A percentile compares a stretch with the other conserved stretches of the same genome.
Evolutionary conservation across 2,797 vertebrate genomes (phyloP).

Genomic region (Pipistrellus kuhlii): DNA sequence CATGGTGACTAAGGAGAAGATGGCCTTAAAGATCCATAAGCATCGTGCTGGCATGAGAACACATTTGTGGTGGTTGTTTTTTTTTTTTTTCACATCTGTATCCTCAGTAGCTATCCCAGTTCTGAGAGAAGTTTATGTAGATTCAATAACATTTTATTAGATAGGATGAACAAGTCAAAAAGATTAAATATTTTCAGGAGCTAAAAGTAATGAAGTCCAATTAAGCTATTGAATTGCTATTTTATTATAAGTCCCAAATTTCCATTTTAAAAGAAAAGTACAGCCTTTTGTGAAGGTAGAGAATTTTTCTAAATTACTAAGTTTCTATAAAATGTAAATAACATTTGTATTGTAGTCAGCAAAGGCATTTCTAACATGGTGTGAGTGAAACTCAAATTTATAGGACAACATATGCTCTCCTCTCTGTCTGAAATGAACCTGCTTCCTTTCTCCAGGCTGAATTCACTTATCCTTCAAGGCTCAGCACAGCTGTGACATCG

Average conservation of each 20-base stretch:
- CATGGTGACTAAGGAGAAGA: not conserved
- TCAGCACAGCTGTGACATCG: not conserved
- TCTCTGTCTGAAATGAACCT: conserved; percentile 14
- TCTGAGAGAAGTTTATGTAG: not conserved
- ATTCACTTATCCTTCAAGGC: not conserved
- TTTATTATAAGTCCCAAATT: conserved; percentile 19
- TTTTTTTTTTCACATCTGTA: no score
- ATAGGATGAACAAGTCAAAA: not conserved
- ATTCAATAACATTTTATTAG: not conserved
- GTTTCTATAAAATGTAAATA: conserved; percentile 22
- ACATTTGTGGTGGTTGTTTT: not conserved
- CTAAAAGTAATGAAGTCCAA: conserved; percentile 14
- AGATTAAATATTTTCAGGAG: not conserved
- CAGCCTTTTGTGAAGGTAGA: not conserved
- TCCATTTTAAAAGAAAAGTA: not conserved
- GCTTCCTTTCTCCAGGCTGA: conserved; percentile 11
- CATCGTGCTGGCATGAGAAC: not conserved
- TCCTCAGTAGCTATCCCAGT: not conserved
- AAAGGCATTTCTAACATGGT: not conserved
- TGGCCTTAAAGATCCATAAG: not conserved
- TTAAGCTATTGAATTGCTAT: not conserved
- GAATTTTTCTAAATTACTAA: conserved; percentile 9
- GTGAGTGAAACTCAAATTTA: conserved; percentile 1
- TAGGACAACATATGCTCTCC: not conserved
- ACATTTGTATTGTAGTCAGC: not conserved